Percentiles rank a stretch among this genome's conserved stretches.
Evolutionary conservation across 2,888 invertebrate genomes (phyloP).

Genomic region (Aphelenchoides bicaudatus): DNA sequence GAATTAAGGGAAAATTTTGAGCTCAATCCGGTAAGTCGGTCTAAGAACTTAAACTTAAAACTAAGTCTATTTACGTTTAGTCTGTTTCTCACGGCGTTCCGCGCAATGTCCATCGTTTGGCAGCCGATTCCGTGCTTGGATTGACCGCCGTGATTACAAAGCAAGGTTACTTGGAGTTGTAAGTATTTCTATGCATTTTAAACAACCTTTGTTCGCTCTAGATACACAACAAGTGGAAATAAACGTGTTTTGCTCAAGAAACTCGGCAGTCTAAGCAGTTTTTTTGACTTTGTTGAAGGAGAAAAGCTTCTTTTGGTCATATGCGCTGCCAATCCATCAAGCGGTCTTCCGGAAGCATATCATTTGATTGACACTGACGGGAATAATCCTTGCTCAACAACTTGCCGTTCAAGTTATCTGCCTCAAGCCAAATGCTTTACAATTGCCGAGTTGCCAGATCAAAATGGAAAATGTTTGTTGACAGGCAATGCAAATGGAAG

Average conservation of each 20-base stretch:
- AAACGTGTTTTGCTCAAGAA: constrained; percentile 18
- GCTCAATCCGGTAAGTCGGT: constrained; percentile 12
- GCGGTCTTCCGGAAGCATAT: constrained; percentile 3
- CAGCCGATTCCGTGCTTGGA: constrained; percentile 29
- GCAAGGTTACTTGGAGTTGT: constrained; percentile 32
- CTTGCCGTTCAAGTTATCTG: not conserved
- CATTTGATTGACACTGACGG: constrained; percentile 12
- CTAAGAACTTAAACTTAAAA: constrained; percentile 18
- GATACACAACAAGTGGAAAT: not conserved
- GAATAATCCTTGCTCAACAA: constrained; percentile 4
- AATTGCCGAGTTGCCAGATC: not conserved
- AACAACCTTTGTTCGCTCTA: constrained; percentile 6
- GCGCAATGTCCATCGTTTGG: constrained; percentile 28
- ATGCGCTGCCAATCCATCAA: not conserved
- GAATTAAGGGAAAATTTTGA: constrained; percentile 1
- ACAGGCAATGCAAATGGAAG: constrained; percentile 3
- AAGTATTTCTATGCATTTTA: constrained; percentile 9
- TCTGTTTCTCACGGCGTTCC: constrained; percentile 34
- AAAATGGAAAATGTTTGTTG: not conserved
- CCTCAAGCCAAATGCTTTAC: not conserved
- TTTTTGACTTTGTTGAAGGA: constrained; percentile 27
- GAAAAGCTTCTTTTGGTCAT: not conserved
- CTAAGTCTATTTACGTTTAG: constrained; percentile 23
- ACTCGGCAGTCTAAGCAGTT: constrained; percentile 10
- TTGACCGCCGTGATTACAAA: constrained; percentile 35